A percentile compares a stretch with the other conserved stretches of the same genome.
These are phyloP conservation scores for Austrolebias charrua DNA, from an alignment of 2,797 vertebrate species.

Conservation along the genomic window DNA sequence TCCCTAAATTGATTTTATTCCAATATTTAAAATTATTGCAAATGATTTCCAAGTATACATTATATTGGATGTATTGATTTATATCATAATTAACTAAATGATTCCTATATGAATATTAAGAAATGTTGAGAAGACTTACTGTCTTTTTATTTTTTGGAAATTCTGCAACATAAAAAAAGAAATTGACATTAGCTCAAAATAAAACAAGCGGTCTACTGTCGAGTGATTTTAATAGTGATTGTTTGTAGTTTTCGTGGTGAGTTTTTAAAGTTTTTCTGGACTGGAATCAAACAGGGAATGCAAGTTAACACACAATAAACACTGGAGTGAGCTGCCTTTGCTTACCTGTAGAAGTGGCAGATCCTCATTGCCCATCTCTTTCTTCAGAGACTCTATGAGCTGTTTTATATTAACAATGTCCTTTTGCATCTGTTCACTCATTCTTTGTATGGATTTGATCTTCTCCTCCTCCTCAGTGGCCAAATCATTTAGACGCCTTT, in stretches of 20 bases:
- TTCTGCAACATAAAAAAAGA: slow-evolving; percentile 65
- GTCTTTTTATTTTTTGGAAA: slow-evolving; percentile 73
- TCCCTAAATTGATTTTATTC: no score
- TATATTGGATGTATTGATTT: no score
- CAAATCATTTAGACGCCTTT: slow-evolving; percentile 58
- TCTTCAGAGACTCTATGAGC: slow-evolving; percentile 66
- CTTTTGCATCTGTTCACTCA: slow-evolving; percentile 33
- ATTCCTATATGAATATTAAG: no score
- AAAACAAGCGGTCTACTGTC: no score
- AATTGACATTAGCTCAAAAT: slow-evolving; percentile 2
- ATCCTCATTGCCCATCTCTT: slow-evolving; percentile 76
- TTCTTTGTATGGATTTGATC: slow-evolving; percentile 36
- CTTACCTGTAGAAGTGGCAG: slow-evolving; percentile 55
- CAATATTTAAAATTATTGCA: no score
- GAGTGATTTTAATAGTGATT: no score
- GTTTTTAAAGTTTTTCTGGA: no score
- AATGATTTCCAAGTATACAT: no score
- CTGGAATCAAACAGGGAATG: no score
- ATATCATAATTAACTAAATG: no score
- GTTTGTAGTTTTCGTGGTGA: no score
- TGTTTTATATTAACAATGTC: slow-evolving; percentile 52
- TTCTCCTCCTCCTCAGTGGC: slow-evolving; percentile 70
- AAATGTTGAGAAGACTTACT: slow-evolving; percentile 60
- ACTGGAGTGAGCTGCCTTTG: neutral
- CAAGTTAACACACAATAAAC: neutral